A percentile compares a stretch with the other conserved stretches of the same genome.
Evolutionary conservation across 2,888 invertebrate species (phyloP).

Genomic region (Eupithecia centaureata): DNA sequence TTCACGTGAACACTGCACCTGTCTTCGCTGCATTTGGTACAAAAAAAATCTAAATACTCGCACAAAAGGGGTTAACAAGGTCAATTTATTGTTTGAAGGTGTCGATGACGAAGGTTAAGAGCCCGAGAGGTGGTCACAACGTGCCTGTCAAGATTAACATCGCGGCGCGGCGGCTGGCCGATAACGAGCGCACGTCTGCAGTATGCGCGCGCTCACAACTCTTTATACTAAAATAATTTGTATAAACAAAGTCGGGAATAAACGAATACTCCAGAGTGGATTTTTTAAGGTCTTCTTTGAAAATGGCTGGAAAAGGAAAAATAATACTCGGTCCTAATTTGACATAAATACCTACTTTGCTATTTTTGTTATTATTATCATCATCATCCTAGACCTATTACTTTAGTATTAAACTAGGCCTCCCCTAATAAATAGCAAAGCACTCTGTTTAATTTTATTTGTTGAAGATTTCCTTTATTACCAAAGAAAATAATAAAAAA

Average conservation of each 20-base stretch:
- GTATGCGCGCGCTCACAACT: conserved; percentile 59
- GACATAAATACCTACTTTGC: no score
- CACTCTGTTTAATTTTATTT: no score
- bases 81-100: conserved; percentile 70
- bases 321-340: no score
- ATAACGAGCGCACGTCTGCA: conserved; percentile 71
- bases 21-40: conserved; percentile 33
- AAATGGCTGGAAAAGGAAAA: neutral
- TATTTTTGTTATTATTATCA: no score
- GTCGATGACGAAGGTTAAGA: conserved; percentile 67
- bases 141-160: conserved; percentile 75
- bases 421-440: no score
- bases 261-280: no score
- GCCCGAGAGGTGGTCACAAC: conserved; percentile 67
- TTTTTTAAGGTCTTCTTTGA: no score
- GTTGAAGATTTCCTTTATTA: no score
- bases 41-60: conserved; percentile 49
- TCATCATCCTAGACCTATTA: no score
- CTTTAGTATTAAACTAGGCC: no score
- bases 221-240: conserved; percentile 4
- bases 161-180: conserved; percentile 54
- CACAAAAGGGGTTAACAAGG: conserved; percentile 65
- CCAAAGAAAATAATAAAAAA: no score
- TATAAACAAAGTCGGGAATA: neutral
- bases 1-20: conserved; percentile 35